phyloP scores from a whole-genome alignment of 1,140 invertebrate species.

The Bicyclus anynana region DNA sequence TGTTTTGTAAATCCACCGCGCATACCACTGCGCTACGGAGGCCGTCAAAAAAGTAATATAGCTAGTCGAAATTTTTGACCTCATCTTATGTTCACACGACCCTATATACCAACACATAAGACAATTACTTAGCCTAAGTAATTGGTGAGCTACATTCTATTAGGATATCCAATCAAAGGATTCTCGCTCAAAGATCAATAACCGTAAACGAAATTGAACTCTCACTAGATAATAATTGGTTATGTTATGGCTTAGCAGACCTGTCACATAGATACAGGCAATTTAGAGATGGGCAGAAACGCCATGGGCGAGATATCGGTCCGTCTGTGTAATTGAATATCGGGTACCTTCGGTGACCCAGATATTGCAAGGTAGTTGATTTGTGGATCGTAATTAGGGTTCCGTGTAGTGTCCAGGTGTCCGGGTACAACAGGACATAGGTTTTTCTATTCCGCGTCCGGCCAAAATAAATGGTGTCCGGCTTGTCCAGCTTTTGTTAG shows the following conservation, averaged over 20 bases:
- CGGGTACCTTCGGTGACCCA: conserved; percentile 46
- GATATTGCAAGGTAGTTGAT: conserved; percentile 38
- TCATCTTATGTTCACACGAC: not conserved
- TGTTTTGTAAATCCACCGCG: too few species aligned
- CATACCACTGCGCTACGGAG: too few species aligned
- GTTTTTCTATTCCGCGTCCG: too few species aligned
- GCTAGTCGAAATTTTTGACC: not conserved
- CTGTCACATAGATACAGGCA: conserved; percentile 34
- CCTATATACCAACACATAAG: conserved; percentile 27
- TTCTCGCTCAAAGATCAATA: conserved; percentile 29
- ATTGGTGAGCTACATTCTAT: conserved; percentile 52
- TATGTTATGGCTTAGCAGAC: not conserved
- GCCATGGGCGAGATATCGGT: conserved; percentile 54
- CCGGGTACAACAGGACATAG: too few species aligned
- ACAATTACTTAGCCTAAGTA: conserved; percentile 65
- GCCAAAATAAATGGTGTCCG: too few species aligned
- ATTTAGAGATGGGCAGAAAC: conserved; percentile 49
- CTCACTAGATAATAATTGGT: not conserved
- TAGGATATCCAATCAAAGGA: conserved; percentile 55
- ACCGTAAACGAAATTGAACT: not conserved
- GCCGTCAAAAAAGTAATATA: too few species aligned
- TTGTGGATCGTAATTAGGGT: conserved; percentile 30
- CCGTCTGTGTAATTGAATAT: conserved; percentile 64
- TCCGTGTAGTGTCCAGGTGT: too few species aligned
- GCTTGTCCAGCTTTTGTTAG: too few species aligned